A percentile compares a stretch with the other conserved stretches of the same genome.
Evolutionary conservation across 2,797 vertebrate genomes (phyloP).

Genomic region (Danio tinwini): DNA sequence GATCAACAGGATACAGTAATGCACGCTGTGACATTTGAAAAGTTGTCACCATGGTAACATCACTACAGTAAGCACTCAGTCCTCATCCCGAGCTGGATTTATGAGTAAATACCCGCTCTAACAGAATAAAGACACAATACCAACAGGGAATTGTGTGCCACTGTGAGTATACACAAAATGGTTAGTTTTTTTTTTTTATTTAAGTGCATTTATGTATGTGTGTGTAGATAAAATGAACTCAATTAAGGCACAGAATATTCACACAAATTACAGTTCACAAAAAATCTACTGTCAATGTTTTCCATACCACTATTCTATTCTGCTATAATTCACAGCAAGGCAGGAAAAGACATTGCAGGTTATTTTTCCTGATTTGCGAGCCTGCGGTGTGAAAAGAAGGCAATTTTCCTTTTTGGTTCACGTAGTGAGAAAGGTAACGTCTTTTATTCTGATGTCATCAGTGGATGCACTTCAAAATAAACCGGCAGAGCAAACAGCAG

Average conservation of each 20-base stretch:
- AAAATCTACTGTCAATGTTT: constrained; percentile 5
- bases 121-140: constrained; percentile 51
- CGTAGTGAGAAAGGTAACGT: not conserved
- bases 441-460: not conserved
- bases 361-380: not conserved
- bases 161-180: not conserved
- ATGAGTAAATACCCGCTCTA: constrained; percentile 55
- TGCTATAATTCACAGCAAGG: not conserved
- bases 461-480: not conserved
- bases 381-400: not conserved
- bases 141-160: constrained; percentile 6
- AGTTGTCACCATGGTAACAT: constrained; percentile 61
- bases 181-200: not conserved
- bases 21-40: constrained; percentile 60
- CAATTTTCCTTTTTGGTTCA: not conserved
- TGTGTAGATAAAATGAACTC: not conserved
- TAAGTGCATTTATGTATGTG: not conserved
- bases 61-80: constrained; percentile 50
- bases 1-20: constrained; percentile 60
- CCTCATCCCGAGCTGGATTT: constrained; percentile 56
- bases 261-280: constrained; percentile 17
- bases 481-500: not conserved
- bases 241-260: constrained; percentile 10
- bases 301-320: not conserved
- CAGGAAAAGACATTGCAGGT: not conserved